phyloP scores from a whole-genome alignment of 2,113 vertebrate genomes.

The Odocoileus hemionus region DNA sequence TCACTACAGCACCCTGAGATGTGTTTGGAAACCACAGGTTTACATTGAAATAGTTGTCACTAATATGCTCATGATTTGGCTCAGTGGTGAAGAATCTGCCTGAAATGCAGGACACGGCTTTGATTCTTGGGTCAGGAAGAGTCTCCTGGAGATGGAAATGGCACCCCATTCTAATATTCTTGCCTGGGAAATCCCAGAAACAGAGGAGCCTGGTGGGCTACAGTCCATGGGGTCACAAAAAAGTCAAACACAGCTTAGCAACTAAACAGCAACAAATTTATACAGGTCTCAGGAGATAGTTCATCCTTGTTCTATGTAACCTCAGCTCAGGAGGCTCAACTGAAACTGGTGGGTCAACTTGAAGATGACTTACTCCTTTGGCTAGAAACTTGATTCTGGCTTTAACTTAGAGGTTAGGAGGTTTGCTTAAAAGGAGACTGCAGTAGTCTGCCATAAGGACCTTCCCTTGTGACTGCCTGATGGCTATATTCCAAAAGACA shows the following conservation, averaged over 20 bases:
- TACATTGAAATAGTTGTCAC: neutral
- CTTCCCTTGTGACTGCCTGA: neutral
- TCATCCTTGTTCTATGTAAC: neutral
- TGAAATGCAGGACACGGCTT: neutral
- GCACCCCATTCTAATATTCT: neutral
- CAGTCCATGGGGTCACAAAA: neutral
- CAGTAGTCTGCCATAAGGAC: neutral
- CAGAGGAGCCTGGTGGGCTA: neutral
- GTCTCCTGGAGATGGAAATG: neutral
- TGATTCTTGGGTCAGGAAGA: neutral
- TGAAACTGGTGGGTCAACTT: neutral
- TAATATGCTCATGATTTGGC: neutral
- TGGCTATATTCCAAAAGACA: neutral
- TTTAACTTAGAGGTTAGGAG: neutral
- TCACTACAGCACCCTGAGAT: neutral
- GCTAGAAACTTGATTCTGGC: neutral
- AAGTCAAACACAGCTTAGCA: neutral
- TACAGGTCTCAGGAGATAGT: neutral
- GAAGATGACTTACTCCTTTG: neutral
- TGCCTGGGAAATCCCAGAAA: neutral
- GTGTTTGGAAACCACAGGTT: neutral
- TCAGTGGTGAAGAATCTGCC: neutral
- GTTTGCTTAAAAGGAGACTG: neutral
- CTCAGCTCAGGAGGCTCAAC: neutral
- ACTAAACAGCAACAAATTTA: neutral